These are phyloP conservation scores for Drosophila bocki DNA, from an alignment of 1,140 invertebrate species.

Conservation along the genomic window DNA sequence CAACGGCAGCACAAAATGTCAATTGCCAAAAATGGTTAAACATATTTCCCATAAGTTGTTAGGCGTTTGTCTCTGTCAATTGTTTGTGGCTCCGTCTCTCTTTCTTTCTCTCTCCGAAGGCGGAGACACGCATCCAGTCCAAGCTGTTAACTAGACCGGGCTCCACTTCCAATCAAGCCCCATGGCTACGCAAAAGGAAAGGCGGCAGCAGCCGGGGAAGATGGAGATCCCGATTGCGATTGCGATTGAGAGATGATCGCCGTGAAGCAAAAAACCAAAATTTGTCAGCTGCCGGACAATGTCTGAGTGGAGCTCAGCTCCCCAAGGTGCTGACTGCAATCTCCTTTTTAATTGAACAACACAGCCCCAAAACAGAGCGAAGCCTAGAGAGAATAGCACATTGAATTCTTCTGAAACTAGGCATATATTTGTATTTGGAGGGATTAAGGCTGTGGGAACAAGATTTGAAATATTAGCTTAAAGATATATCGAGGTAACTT, in stretches of 20 bases:
- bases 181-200: constrained; percentile 19
- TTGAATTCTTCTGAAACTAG: background rate
- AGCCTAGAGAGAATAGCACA: constrained; percentile 2
- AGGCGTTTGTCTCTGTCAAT: constrained; percentile 73
- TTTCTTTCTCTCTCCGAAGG: constrained; percentile 12
- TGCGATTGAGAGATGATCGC: constrained; percentile 43
- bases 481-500: background rate
- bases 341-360: constrained; percentile 36
- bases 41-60: constrained; percentile 81
- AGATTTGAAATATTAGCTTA: background rate
- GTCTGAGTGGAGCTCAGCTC: constrained; percentile 6
- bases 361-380: background rate
- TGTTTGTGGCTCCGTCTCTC: constrained; percentile 25
- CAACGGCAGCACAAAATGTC: constrained; percentile 66
- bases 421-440: constrained; percentile 1
- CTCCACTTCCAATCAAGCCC: constrained; percentile 42
- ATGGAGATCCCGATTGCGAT: constrained; percentile 11
- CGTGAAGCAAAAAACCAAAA: constrained; percentile 30
- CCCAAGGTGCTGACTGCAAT: constrained; percentile 40
- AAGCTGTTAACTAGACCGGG: constrained; percentile 36
- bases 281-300: constrained; percentile 47
- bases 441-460: constrained; percentile 3
- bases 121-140: constrained; percentile 39
- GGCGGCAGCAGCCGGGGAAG: constrained; percentile 9
- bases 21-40: constrained; percentile 79